phyloP scores from a whole-genome alignment of 2,797 vertebrate genomes.

The Premnoplex brunnescens region DNA sequence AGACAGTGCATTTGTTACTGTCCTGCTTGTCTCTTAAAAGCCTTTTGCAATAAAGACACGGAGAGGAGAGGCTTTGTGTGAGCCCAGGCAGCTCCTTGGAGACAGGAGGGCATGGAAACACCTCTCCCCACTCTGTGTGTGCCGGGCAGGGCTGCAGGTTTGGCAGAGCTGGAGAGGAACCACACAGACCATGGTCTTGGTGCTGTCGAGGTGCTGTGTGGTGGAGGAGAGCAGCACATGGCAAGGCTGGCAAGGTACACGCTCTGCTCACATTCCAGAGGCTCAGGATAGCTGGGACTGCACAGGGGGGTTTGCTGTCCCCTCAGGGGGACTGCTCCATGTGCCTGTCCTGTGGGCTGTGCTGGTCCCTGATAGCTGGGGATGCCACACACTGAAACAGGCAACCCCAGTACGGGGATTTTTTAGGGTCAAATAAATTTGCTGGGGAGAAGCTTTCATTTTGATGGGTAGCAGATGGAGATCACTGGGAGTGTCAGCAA shows the following conservation, averaged over 20 bases:
- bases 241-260: neutral
- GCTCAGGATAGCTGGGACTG: neutral
- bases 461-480: neutral
- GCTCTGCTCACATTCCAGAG: neutral
- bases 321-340: neutral
- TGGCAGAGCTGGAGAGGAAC: neutral
- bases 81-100: conserved; percentile 31
- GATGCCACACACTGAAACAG: neutral
- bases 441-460: neutral
- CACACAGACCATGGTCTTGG: rapidly evolving
- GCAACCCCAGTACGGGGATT: neutral
- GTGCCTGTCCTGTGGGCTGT: neutral
- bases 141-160: neutral
- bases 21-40: neutral
- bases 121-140: neutral
- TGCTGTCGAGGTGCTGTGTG: neutral
- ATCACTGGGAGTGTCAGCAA: neutral
- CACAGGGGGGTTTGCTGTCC: neutral
- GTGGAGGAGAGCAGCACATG: neutral
- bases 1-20: neutral
- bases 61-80: neutral
- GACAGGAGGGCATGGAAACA: neutral
- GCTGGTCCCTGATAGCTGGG: neutral
- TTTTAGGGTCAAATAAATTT: neutral
- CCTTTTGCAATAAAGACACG: neutral